A percentile compares a stretch with the other conserved stretches of the same genome.
These are phyloP conservation scores for Ectropis crepuscularia DNA, from an alignment of 2,888 invertebrate genomes.

Conservation along the genomic window DNA sequence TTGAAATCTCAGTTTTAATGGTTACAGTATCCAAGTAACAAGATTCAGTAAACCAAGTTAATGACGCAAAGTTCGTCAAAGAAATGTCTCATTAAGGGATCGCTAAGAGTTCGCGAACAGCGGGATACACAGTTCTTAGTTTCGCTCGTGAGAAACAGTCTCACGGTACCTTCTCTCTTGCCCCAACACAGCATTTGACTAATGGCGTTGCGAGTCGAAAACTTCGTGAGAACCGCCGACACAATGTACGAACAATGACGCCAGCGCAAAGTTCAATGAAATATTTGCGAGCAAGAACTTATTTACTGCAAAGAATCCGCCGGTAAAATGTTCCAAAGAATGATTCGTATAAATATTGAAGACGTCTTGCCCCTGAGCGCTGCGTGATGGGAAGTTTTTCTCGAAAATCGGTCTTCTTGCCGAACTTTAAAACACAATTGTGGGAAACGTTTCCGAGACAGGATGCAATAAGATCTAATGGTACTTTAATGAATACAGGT, in stretches of 20 bases:
- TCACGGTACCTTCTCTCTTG: slow-evolving; percentile 65
- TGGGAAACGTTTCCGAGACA: slow-evolving; percentile 44
- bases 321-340: slow-evolving; percentile 31
- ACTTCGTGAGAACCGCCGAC: slow-evolving; percentile 61
- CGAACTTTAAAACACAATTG: slow-evolving; percentile 39
- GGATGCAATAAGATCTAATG: slow-evolving; percentile 46
- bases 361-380: slow-evolving; percentile 9
- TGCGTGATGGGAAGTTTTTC: slow-evolving; percentile 22
- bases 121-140: slow-evolving; percentile 61
- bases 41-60: slow-evolving; percentile 36
- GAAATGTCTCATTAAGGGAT: slow-evolving; percentile 60
- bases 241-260: slow-evolving; percentile 43
- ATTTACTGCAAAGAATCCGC: slow-evolving; percentile 26
- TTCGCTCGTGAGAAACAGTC: slow-evolving; percentile 67
- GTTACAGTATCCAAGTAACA: slow-evolving; percentile 17
- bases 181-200: slow-evolving; percentile 60
- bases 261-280: slow-evolving; percentile 52
- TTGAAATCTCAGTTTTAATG: background rate
- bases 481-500: slow-evolving; percentile 37
- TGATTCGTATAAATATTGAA: slow-evolving; percentile 33
- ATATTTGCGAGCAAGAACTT: slow-evolving; percentile 48
- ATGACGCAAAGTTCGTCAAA: slow-evolving; percentile 29
- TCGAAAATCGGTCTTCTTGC: slow-evolving; percentile 22
- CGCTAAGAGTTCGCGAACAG: slow-evolving; percentile 58
- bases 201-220: slow-evolving; percentile 56